A percentile compares a stretch with the other conserved stretches of the same genome.
Conservation (phyloP, 2,113 vertebrate genomes). For the Platichthys stellatus region DNA sequence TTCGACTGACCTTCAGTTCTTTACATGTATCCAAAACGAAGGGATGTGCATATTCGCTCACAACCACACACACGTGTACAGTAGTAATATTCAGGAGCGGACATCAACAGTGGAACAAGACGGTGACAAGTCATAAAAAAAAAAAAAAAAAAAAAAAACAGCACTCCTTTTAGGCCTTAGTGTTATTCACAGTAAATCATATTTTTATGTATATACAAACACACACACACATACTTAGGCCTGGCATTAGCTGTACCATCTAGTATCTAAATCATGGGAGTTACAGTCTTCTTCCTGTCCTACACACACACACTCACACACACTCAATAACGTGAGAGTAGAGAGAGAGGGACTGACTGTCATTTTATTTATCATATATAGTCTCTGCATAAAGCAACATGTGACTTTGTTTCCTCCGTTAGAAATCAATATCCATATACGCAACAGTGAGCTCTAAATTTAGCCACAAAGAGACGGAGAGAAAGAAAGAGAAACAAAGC, state of each 20-base stretch:
- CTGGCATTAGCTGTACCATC: slow-evolving; percentile 78
- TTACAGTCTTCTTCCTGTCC: slow-evolving; percentile 73
- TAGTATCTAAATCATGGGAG: slow-evolving; percentile 82
- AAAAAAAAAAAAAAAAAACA: slow-evolving; percentile 31
- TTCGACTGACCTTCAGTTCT: slow-evolving; percentile 43
- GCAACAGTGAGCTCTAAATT: slow-evolving; percentile 93
- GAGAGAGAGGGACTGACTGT: slow-evolving; percentile 63
- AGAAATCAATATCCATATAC: slow-evolving; percentile 88
- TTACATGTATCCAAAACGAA: slow-evolving; percentile 25
- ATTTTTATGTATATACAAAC: slow-evolving; percentile 62
- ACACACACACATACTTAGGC: slow-evolving; percentile 50
- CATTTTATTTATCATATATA: slow-evolving; percentile 76
- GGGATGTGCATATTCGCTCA: slow-evolving; percentile 37
- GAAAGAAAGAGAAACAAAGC: slow-evolving; percentile 61
- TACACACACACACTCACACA: slow-evolving; percentile 7
- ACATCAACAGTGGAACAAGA: slow-evolving; percentile 46
- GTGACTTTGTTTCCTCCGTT: slow-evolving; percentile 63
- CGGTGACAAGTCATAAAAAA: slow-evolving; percentile 14
- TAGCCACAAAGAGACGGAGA: slow-evolving; percentile 84
- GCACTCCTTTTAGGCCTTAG: slow-evolving; percentile 52
- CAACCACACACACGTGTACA: slow-evolving; percentile 37
- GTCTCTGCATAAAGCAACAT: slow-evolving; percentile 79
- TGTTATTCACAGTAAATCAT: slow-evolving; percentile 70
- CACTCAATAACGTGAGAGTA: slow-evolving; percentile 41
- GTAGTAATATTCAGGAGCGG: slow-evolving; percentile 41